Conservation (phyloP, 2,113 vertebrate species). For the Hiodon alosoides region DNA sequence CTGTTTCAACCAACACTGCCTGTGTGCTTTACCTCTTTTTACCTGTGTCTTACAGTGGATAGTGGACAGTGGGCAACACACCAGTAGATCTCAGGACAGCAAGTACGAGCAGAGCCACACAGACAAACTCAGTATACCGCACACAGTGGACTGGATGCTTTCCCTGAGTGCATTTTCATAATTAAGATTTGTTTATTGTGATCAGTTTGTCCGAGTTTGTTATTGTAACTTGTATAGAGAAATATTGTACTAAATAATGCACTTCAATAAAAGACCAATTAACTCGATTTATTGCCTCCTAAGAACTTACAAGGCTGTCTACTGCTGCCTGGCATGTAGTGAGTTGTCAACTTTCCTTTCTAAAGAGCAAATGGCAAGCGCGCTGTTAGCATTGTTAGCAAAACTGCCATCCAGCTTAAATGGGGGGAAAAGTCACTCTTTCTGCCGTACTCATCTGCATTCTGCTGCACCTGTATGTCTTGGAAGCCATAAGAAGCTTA, state of each 20-base stretch:
- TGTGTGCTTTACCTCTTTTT: not conserved
- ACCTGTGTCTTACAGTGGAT: not conserved
- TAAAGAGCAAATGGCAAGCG: too few species aligned
- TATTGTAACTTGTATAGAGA: slow-evolving; percentile 72
- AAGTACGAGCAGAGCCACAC: slow-evolving; percentile 33
- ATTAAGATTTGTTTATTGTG: slow-evolving; percentile 70
- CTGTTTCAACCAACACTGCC: too few species aligned
- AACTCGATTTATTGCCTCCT: slow-evolving; percentile 37
- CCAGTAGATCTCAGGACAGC: slow-evolving; percentile 7
- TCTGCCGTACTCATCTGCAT: too few species aligned
- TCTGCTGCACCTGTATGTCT: too few species aligned
- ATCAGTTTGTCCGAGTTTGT: slow-evolving; percentile 71
- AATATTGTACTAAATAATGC: slow-evolving; percentile 73
- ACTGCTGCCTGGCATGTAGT: not conserved
- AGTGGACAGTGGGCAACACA: not conserved
- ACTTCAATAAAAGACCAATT: slow-evolving; percentile 71
- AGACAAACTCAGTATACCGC: slow-evolving; percentile 45
- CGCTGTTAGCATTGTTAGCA: too few species aligned
- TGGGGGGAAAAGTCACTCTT: too few species aligned
- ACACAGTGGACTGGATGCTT: slow-evolving; percentile 44
- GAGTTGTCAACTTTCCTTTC: not conserved
- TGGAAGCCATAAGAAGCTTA: too few species aligned
- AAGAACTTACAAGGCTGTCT: not conserved
- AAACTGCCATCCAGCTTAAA: too few species aligned
- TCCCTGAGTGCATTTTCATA: slow-evolving; percentile 55